These are phyloP conservation scores for Oreortyx pictus DNA, from an alignment of 2,797 vertebrate species.

Conservation along the genomic window DNA sequence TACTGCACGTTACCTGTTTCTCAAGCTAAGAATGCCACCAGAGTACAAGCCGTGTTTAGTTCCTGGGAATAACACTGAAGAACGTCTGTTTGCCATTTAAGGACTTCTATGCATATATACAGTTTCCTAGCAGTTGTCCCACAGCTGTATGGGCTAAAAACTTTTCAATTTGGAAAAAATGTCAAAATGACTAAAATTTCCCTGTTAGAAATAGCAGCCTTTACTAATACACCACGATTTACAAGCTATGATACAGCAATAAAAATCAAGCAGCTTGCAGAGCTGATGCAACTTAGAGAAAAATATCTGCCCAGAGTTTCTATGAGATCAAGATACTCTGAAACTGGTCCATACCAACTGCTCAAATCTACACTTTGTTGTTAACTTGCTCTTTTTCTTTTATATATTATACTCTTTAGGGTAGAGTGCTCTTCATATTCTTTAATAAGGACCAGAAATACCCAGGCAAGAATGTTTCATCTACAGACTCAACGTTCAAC, in stretches of 20 bases:
- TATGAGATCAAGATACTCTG: not conserved
- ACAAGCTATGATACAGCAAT: not conserved
- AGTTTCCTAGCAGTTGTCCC: not conserved
- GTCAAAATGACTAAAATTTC: not conserved
- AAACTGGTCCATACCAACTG: not conserved
- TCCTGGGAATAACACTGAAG: constrained; percentile 32
- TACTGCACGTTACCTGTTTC: constrained; percentile 36
- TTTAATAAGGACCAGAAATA: not conserved
- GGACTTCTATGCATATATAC: not conserved
- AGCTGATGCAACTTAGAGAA: not conserved
- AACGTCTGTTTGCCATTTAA: not conserved
- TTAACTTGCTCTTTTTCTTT: not conserved
- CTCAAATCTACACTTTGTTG: not conserved
- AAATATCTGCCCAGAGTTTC: not conserved
- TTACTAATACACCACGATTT: not conserved
- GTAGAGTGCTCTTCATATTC: not conserved
- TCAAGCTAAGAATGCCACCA: constrained; percentile 22
- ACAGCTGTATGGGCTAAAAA: not conserved
- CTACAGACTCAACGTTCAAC: not conserved
- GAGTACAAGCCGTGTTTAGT: not conserved
- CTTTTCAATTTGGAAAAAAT: not conserved
- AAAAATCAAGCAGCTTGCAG: not conserved
- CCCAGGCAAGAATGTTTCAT: not conserved
- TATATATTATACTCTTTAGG: not conserved
- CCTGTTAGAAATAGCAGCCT: not conserved